Evolutionary conservation across 2,113 vertebrate genomes (phyloP).

Genomic region (Hucho hucho): DNA sequence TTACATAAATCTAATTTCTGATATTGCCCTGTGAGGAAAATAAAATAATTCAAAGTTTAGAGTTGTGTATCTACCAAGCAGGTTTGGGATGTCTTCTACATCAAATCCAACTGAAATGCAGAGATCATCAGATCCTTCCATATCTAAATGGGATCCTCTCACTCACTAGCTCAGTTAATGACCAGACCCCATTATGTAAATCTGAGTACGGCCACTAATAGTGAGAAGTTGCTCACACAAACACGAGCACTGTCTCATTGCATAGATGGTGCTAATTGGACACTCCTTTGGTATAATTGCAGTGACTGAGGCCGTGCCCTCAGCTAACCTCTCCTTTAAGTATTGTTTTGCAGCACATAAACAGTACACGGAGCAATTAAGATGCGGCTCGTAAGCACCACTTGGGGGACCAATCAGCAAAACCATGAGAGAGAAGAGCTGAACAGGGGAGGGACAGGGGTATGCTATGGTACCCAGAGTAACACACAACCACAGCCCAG

Average conservation of each 20-base stretch:
- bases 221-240: conserved; percentile 68
- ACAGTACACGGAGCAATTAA: conserved; percentile 74
- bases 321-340: conserved; percentile 65
- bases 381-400: conserved; percentile 56
- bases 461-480: too few species aligned
- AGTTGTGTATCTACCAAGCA: background rate
- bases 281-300: conserved; percentile 75
- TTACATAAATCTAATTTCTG: background rate
- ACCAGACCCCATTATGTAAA: conserved; percentile 77
- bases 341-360: conserved; percentile 72
- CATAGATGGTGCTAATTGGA: conserved; percentile 73
- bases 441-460: too few species aligned
- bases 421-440: conserved; percentile 36
- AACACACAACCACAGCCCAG: too few species aligned
- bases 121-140: conserved; percentile 71
- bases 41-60: too few species aligned
- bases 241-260: conserved; percentile 70
- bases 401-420: conserved; percentile 58
- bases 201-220: conserved; percentile 60
- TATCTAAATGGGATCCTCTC: conserved; percentile 77
- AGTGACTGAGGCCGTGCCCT: conserved; percentile 62
- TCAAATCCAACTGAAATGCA: conserved; percentile 55
- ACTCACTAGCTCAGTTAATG: conserved; percentile 69
- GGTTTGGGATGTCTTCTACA: conserved; percentile 21
- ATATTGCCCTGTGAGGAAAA: conserved; percentile 34